Base-by-base conservation (phyloP, 2,888 invertebrate genomes). In the Leptura quadrifasciata region DNA sequence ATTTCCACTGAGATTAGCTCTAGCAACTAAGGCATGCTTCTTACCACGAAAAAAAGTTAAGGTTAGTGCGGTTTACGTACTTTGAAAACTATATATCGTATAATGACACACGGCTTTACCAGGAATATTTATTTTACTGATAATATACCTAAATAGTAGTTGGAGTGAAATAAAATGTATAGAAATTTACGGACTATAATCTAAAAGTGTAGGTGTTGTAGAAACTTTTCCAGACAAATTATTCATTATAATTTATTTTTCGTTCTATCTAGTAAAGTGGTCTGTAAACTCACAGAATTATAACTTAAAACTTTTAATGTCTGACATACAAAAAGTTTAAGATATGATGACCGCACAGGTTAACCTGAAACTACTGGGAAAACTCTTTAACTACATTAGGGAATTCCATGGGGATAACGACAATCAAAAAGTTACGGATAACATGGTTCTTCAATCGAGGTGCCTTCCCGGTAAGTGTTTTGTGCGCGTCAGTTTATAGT, bases 371-470 rank as follows among this genome's bases (percentile, higher is more conserved):
- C 57, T 57, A 57, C 58, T 1, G 57, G 10, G 47, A n/a, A n/a
- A 35, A 69, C 31, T 57, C 69, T 69, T 18, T 58, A 58, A 69
- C n/a, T 58, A n/a, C 58, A 35, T 69, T 69, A 69, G 39, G 10
- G 57, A 21, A n/a, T 21, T 39, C 69, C 69, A 20, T 0, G 5
- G 69, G 57, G 69, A 57, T 10, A 18, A 31, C 69, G 57, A 27
- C 69, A 57, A 69, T 69, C 55, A 69, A 35, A 57, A 69, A 69
- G 58, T 69, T 69, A 69, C 17, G 31, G 57, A 58, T 35, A 58
- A 69, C 69, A 69, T 31, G 69, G 35, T 69, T 69, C 69, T 69
- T 69, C 69, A 69, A 69, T 69, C 35, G 57, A 10, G 12, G 67
- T 31, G 21, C 31, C 17, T 54, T 68, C 24, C 55, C 31, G 8